Base-by-base conservation (phyloP, 2,888 invertebrate genomes). In the Calliopum simillimum region DNA sequence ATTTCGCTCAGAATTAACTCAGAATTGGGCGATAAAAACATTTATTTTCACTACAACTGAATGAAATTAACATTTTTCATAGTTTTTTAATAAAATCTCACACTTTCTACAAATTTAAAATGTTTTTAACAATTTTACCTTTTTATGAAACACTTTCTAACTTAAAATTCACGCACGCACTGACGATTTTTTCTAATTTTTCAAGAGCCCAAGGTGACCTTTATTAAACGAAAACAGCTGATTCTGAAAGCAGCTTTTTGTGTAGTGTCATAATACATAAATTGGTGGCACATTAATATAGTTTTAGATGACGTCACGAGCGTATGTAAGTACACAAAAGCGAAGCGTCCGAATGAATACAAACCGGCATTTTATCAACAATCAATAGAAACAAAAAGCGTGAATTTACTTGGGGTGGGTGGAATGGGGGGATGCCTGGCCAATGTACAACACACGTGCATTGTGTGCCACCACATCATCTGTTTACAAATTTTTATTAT, bases 121-220 rank as follows among this genome's bases (percentile, higher is more conserved):
- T 33, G 33, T 33, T 33, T 65, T 53, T n/a, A 12, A 64, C 21
- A 59, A 51, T 21, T 67, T 67, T 67, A 67, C 67, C 67, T 67
- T 19, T 33, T 33, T 33, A 33, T n/a, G 33, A 49, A 58, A 67
- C 33, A 33, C 41, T 49, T 49, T 49, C 44, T 16, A 67, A 67
- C 47, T 59, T n/a, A 58, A 59, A 33, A 33, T 8, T 33, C 33
- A 33, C 59, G 49, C 49, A 41, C 19, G 59, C 67, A 59, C 67
- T 49, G 49, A 58, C 16, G 41, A 67, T 14, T 67, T 59, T 58
- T 33, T 47, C 46, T 58, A 64, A 72, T 64, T 69, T 69, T 73
- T 62, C 71, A 67, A 73, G 53, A 69, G 70, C 73, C 74, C 74
- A 75, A 75, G 75, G 75, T 75, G 75, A 75, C 75, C 75, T 75